phyloP scores from a whole-genome alignment of 1,140 invertebrate species.

The Hypsibius dujardini region DNA sequence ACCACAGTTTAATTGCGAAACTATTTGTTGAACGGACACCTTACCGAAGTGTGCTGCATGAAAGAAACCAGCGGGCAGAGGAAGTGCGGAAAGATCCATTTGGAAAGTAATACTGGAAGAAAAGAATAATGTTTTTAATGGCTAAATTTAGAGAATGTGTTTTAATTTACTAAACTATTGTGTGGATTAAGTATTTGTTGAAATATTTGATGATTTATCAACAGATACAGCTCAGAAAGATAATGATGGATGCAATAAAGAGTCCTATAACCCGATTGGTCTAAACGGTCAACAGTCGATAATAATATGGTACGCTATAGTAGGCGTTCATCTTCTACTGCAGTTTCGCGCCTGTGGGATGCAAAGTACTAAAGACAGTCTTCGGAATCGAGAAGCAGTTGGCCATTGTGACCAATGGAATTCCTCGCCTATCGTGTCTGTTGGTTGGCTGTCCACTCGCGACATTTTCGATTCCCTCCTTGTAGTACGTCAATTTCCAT shows the following conservation, averaged over 20 bases:
- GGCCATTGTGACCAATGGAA: no score
- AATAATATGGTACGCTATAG: background rate
- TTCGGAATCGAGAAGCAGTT: no score
- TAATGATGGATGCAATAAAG: background rate
- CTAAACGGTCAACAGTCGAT: background rate
- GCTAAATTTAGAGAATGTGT: no score
- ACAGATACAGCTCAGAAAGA: background rate
- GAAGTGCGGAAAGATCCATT: slow-evolving; percentile 18
- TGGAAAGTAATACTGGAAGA: background rate
- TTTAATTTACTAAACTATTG: background rate
- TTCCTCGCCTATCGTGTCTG: no score
- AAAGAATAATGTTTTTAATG: background rate
- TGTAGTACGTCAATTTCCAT: no score
- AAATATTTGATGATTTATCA: background rate
- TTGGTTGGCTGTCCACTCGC: no score
- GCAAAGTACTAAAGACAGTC: no score
- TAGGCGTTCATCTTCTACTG: no score
- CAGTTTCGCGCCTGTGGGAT: no score
- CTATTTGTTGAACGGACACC: no score
- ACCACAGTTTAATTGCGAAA: background rate
- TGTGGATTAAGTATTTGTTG: background rate
- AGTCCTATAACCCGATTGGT: background rate
- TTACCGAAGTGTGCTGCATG: slow-evolving; percentile 31
- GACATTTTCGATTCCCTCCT: no score
- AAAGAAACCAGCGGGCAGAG: slow-evolving; percentile 34